Evolutionary conservation across 2,113 vertebrate species (phyloP), one percentile per base, ranked within the genome.

Genomic region (Calypte anna): DNA sequence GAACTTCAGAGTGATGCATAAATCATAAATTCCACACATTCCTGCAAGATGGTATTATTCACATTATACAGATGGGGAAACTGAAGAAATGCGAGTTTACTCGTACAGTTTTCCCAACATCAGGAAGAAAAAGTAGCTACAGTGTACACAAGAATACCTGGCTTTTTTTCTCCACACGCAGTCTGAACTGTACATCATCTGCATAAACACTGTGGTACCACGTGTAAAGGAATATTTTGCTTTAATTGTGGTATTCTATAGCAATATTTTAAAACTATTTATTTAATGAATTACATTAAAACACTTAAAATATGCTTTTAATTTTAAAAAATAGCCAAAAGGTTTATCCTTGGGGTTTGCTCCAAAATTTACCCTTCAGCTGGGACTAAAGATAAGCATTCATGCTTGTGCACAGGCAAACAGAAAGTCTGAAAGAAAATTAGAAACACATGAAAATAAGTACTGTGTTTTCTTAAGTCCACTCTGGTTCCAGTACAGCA

Each of bases 361-460:
- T 94, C 87, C 91, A 88, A 93, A 90, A 85, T 51, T 94, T 48
- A 93, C 82, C 87, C 87, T 80, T 92, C 59, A 77, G 75, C 82
- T 63, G 62, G 78, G 89, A 66, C 88, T 83, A 72, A 74, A 75
- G 86, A 70, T 80, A 93, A 88, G 75, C 68, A 91, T 0, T 1
- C 80, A 79, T 2, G 5, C 36, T 81, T 51, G 20, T 2, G 13
- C 67, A 85, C 73, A 91, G n/a, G 74, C 77, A 89, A 91, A 90
- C 72, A 91, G 31, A 82, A 92, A 94, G 88, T 87, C 79, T 82
- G 10, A 63, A 93, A 70, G 67, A 91, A 95, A 94, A 95, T 95
- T 51, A 93, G 90, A 93, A 95, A 93, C 96, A 94, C 51, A 78
- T 95, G 93, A 91, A 91, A 92, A 75, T 51, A 83, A 74, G 46